Evolutionary conservation across 2,113 vertebrate species (phyloP).

Genomic region (cat (Felis catus)): F.catus_Fca126_mat1.0 CM031413.1:133822001-133822500

Average conservation of each 20-base stretch:
- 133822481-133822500: too few relatives aligned
- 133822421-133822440: conserved; percentile 21
- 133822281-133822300: neutral
- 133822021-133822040: conserved; percentile 80
- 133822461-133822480: too few relatives aligned
- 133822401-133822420: neutral
- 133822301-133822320: conserved; percentile 27
- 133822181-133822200: conserved; percentile 51
- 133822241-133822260: conserved; percentile 48
- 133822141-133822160: conserved; percentile 34
- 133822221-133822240: conserved; percentile 53
- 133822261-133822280: conserved; percentile 14
- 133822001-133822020: conserved; percentile 78
- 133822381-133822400: conserved; percentile 10
- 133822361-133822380: neutral
- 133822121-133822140: conserved; percentile 75
- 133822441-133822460: neutral
- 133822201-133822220: neutral
- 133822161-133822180: conserved; percentile 13
- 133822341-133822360: conserved; percentile 3
- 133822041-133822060: conserved; percentile 78
- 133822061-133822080: conserved; percentile 73
- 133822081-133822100: conserved; percentile 76
- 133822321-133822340: conserved; percentile 11
- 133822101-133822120: conserved; percentile 68